Evolutionary conservation across 2,888 invertebrate species (phyloP), one percentile per base, ranked within the genome.

Genomic region (Epirrita christyi): DNA sequence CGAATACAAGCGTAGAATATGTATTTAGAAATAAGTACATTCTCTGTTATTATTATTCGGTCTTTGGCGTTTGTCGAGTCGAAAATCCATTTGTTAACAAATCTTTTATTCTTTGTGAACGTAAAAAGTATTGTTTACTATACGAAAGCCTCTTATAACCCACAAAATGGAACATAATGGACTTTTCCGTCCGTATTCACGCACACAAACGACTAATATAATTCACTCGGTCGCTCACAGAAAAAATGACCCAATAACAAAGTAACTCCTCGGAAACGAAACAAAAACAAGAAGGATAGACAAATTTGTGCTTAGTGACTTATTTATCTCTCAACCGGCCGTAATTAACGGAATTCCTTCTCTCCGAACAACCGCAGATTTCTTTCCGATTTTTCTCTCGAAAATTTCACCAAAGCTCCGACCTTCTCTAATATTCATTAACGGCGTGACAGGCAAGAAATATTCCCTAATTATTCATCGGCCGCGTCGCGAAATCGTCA

Each of bases 401-500:
- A 58, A 64, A 68, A 61, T 58, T 61, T 55, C 48, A 27, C 37
- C 38, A 14, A 45, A 52, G 52, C 34, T 21, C 56, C 45, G 32
- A 38, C 50, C 81, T 79, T 75, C 80, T 86, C 80, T 84, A 83
- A 87, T 88, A 90, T 90, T 92, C 88, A 91, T 92, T 92, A 89
- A 76, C 71, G 69, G 75, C 83, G 85, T 90, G 91, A 90, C 90
- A 83, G 81, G 86, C 88, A 86, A 88, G 85, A 92, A 88, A 88
- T 86, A 85, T 80, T 79, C 67, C 63, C 78, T 89, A 92, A 92
- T 92, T 91, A 91, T 91, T 92, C 91, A 90, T 88, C 80, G 80
- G 74, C 70, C 71, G 78, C 81, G 83, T 81, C 82, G 85, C 81
- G 81, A 85, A 86, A 87, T 89, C 86, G 86, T 80, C 86, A 84